A percentile compares a stretch with the other conserved stretches of the same genome.
These are phyloP conservation scores for Sebastes reedi DNA, from an alignment of 2,797 vertebrate species.

Conservation along the genomic window DNA sequence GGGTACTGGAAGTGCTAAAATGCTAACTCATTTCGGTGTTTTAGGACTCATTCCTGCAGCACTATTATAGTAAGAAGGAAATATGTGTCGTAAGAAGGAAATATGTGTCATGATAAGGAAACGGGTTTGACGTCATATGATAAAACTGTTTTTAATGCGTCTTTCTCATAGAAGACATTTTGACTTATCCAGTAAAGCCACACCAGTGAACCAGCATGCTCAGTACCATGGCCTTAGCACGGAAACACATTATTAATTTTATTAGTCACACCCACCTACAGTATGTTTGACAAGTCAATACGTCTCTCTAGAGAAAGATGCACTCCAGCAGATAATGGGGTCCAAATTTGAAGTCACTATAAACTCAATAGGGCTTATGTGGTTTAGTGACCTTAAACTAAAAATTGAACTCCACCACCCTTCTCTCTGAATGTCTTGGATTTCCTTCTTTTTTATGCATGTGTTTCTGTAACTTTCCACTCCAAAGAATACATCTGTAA, in stretches of 20 bases:
- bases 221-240: not conserved
- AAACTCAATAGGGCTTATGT: not conserved
- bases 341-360: not conserved
- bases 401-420: not conserved
- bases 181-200: not conserved
- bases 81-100: not conserved
- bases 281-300: slow-evolving; percentile 1
- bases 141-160: not conserved
- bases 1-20: no score
- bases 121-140: not conserved
- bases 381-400: not conserved
- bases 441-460: slow-evolving; percentile 44
- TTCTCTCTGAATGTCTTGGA: slow-evolving; percentile 31
- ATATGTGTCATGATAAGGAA: not conserved
- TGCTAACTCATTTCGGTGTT: no score
- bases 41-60: no score
- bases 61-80: not conserved
- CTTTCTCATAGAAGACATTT: slow-evolving; percentile 5
- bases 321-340: not conserved
- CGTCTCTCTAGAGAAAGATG: not conserved
- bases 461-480: not conserved
- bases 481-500: not conserved
- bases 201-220: not conserved
- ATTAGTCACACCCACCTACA: not conserved
- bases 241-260: not conserved